phyloP scores from a whole-genome alignment of 2,888 invertebrate species.

The Eustalomyia histrio region DNA sequence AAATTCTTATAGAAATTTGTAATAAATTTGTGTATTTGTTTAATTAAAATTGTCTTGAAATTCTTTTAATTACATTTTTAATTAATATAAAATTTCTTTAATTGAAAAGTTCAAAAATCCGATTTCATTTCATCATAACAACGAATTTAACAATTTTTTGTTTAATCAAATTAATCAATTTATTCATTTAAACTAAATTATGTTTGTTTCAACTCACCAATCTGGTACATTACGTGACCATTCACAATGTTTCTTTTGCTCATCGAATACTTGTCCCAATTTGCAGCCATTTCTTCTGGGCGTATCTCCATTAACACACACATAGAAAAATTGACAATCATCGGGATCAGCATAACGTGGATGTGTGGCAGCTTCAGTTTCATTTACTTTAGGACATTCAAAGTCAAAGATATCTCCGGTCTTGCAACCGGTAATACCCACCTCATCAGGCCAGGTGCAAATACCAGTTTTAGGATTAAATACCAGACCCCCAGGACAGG shows the following conservation, averaged over 20 bases:
- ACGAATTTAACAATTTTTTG: too few relatives aligned
- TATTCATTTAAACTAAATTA: too few relatives aligned
- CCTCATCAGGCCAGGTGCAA: constrained; percentile 96
- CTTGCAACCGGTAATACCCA: constrained; percentile 91
- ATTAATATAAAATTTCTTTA: too few relatives aligned
- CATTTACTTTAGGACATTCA: constrained; percentile 89
- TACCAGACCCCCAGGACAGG: constrained; percentile 91
- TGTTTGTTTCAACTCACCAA: constrained; percentile 83
- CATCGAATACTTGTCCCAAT: constrained; percentile 93
- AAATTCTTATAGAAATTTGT: too few relatives aligned
- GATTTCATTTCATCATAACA: too few relatives aligned
- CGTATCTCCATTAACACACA: constrained; percentile 92
- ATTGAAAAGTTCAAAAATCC: too few relatives aligned
- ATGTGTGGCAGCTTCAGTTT: constrained; percentile 86
- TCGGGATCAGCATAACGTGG: constrained; percentile 92
- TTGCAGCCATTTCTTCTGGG: constrained; percentile 93
- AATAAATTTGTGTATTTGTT: too few relatives aligned
- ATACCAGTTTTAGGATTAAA: constrained; percentile 94
- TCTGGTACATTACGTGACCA: constrained; percentile 93
- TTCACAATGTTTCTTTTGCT: constrained; percentile 87
- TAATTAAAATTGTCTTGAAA: too few relatives aligned
- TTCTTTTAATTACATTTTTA: too few relatives aligned
- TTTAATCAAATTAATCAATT: too few relatives aligned
- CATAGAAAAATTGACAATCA: constrained; percentile 95
- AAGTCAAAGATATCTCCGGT: constrained; percentile 92